Percentiles rank a stretch among this genome's conserved stretches.
Evolutionary conservation across 2,113 vertebrate species (phyloP).

Genomic region (Planiliza haematocheilus): DNA sequence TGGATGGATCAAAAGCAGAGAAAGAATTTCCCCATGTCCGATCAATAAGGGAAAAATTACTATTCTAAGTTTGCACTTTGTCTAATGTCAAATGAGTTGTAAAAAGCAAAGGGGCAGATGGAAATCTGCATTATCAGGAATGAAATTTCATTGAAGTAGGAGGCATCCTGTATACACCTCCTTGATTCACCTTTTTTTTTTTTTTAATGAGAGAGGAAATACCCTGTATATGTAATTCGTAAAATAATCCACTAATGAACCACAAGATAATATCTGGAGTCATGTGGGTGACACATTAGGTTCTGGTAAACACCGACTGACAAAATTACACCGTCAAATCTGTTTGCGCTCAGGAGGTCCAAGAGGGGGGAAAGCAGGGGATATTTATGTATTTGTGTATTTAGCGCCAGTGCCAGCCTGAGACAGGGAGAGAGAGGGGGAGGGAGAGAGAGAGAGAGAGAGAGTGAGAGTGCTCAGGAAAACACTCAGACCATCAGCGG

Average conservation of each 20-base stretch:
- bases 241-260: conserved; percentile 5
- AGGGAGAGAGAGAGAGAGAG: neutral
- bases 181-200: neutral
- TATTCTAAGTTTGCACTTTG: too few species aligned
- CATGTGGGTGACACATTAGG: neutral
- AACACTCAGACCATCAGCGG: conserved; percentile 2
- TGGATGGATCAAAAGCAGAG: too few species aligned
- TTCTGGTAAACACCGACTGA: neutral
- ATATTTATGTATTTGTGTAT: neutral
- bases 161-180: neutral
- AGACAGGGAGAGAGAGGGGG: neutral
- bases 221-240: neutral
- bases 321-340: conserved; percentile 1
- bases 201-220: neutral
- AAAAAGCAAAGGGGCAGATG: too few species aligned
- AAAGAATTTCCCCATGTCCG: too few species aligned
- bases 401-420: neutral
- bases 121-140: too few species aligned
- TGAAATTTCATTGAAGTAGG: neutral
- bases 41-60: too few species aligned
- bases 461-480: neutral
- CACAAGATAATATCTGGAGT: neutral
- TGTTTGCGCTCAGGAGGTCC: neutral
- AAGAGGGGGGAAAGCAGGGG: neutral
- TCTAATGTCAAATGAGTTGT: too few species aligned